These are phyloP conservation scores for Phortica okadai DNA, from an alignment of 2,888 invertebrate species.

Conservation along the genomic window DNA sequence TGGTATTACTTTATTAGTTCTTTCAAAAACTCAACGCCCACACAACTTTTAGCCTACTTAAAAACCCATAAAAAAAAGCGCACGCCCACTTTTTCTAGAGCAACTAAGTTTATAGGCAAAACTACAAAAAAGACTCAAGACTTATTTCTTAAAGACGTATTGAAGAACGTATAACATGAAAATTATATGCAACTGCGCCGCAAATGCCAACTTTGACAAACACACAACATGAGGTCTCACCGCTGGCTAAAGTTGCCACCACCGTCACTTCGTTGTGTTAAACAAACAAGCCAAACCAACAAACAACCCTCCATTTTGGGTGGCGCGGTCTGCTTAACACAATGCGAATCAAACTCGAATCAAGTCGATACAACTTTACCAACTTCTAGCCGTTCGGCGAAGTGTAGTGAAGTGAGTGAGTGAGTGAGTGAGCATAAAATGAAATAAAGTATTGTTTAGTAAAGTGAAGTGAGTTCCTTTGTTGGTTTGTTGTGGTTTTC, in stretches of 20 bases:
- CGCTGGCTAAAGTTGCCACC: neutral
- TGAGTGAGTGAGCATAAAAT: neutral
- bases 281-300: slow-evolving; percentile 18
- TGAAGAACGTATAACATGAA: neutral
- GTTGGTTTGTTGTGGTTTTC: slow-evolving; percentile 64
- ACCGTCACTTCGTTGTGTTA: neutral
- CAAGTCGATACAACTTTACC: slow-evolving; percentile 4
- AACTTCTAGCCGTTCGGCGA: neutral
- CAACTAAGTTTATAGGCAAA: neutral
- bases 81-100: slow-evolving; percentile 30
- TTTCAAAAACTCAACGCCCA: neutral
- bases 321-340: neutral
- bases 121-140: neutral
- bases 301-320: neutral
- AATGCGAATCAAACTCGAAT: neutral
- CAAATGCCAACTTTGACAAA: slow-evolving; percentile 15
- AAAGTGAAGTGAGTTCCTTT: neutral
- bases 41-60: slow-evolving; percentile 41
- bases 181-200: slow-evolving; percentile 12
- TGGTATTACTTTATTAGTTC: neutral
- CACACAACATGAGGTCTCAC: neutral
- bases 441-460: no score
- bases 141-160: neutral
- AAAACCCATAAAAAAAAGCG: slow-evolving; percentile 10
- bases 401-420: neutral